phyloP scores from a whole-genome alignment of 2,797 vertebrate genomes.

The Crocodylus rhombifer region DNA sequence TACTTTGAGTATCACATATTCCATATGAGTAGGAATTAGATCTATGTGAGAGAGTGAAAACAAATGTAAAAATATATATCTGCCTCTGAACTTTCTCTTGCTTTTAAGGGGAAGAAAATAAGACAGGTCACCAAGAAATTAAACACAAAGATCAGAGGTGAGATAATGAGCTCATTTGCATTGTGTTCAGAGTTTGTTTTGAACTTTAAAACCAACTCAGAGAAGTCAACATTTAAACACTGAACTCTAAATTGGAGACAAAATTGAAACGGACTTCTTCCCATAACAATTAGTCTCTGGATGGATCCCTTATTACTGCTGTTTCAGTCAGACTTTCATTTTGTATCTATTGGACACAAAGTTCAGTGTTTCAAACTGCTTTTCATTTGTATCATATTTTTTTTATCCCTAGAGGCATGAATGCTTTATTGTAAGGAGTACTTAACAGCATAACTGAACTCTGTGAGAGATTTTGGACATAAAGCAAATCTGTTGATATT shows the following conservation, averaged over 20 bases:
- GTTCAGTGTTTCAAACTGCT: background rate
- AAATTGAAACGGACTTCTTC: slow-evolving; percentile 39
- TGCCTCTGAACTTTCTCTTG: slow-evolving; percentile 48
- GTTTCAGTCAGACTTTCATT: background rate
- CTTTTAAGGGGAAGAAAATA: slow-evolving; percentile 46
- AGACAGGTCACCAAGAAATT: slow-evolving; percentile 71
- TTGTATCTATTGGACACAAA: slow-evolving; percentile 8
- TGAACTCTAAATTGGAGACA: slow-evolving; percentile 43
- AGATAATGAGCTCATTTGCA: slow-evolving; percentile 75
- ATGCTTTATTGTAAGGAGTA: slow-evolving; percentile 1
- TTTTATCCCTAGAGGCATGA: background rate
- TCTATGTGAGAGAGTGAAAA: slow-evolving; percentile 37
- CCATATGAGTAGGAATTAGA: slow-evolving; percentile 29
- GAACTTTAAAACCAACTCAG: slow-evolving; percentile 67
- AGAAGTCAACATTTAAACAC: slow-evolving; percentile 64
- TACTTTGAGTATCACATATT: slow-evolving; percentile 43
- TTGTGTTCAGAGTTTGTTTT: slow-evolving; percentile 73
- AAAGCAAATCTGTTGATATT: slow-evolving; percentile 63
- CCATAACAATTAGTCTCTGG: slow-evolving; percentile 44
- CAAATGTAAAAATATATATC: slow-evolving; percentile 49
- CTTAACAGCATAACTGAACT: slow-evolving; percentile 31
- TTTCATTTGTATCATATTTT: background rate
- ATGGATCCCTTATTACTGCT: slow-evolving; percentile 9
- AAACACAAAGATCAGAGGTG: slow-evolving; percentile 74
- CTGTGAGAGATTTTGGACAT: slow-evolving; percentile 17